These are phyloP conservation scores for Spodoptera frugiperda DNA, from an alignment of 1,140 invertebrate genomes.

Conservation along the genomic window DNA sequence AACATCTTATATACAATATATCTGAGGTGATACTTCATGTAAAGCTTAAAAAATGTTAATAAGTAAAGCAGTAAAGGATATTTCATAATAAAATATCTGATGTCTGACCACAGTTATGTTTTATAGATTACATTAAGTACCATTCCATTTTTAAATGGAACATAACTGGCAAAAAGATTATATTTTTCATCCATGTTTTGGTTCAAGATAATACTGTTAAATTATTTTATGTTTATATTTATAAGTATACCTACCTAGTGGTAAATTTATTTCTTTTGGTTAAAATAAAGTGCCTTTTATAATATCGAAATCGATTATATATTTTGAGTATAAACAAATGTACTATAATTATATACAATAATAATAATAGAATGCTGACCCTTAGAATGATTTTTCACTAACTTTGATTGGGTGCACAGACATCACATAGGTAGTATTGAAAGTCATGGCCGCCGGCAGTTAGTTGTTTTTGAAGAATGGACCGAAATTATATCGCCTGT, in stretches of 20 bases:
- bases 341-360: conserved; percentile 36
- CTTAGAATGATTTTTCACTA: conserved; percentile 11
- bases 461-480: too few relatives aligned
- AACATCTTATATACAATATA: neutral
- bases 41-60: conserved; percentile 6
- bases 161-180: neutral
- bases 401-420: conserved; percentile 27
- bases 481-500: too few relatives aligned
- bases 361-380: conserved; percentile 33
- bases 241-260: conserved; percentile 68
- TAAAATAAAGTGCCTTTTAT: conserved; percentile 81
- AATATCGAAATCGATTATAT: conserved; percentile 55
- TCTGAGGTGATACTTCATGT: too few relatives aligned
- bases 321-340: conserved; percentile 34
- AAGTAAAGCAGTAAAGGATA: conserved; percentile 17
- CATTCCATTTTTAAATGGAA: conserved; percentile 50
- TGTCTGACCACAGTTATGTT: neutral
- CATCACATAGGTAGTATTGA: conserved; percentile 36
- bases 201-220: neutral
- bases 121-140: conserved; percentile 18
- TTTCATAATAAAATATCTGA: conserved; percentile 10
- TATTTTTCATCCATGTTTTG: neutral
- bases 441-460: neutral
- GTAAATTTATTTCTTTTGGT: conserved; percentile 67
- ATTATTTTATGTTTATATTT: conserved; percentile 45